Evolutionary conservation across 2,797 vertebrate species (phyloP).

Genomic region (Coccyzus lansbergi): DNA sequence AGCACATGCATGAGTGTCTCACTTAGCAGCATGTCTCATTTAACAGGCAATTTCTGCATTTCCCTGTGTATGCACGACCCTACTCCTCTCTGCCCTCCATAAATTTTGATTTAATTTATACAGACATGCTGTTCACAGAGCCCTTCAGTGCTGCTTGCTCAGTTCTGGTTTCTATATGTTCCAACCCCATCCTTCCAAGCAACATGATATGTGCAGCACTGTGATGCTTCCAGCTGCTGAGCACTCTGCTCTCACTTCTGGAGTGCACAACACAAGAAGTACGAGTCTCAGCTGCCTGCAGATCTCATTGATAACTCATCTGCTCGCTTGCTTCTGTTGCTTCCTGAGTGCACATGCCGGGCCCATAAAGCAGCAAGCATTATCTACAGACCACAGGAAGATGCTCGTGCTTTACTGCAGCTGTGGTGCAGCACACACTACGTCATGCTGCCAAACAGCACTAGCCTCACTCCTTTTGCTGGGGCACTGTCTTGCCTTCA

Average conservation of each 20-base stretch:
- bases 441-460: neutral
- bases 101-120: neutral
- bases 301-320: neutral
- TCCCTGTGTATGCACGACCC: neutral
- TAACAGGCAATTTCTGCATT: neutral
- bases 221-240: neutral
- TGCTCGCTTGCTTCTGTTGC: neutral
- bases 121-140: neutral
- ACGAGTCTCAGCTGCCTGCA: neutral
- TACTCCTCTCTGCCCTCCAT: neutral
- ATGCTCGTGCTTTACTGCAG: accelerated
- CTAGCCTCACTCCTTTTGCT: neutral
- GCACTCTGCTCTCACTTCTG: neutral
- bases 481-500: neutral
- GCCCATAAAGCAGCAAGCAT: neutral
- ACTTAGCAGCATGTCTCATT: neutral
- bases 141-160: neutral
- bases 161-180: neutral
- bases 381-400: neutral
- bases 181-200: neutral
- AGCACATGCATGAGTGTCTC: neutral
- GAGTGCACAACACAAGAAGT: neutral
- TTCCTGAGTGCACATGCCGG: accelerated
- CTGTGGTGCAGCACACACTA: accelerated
- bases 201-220: accelerated